Percentiles rank a stretch among this genome's conserved stretches.
Conservation (phyloP, 2,888 invertebrate genomes). For the Agonopterix arenella region DNA sequence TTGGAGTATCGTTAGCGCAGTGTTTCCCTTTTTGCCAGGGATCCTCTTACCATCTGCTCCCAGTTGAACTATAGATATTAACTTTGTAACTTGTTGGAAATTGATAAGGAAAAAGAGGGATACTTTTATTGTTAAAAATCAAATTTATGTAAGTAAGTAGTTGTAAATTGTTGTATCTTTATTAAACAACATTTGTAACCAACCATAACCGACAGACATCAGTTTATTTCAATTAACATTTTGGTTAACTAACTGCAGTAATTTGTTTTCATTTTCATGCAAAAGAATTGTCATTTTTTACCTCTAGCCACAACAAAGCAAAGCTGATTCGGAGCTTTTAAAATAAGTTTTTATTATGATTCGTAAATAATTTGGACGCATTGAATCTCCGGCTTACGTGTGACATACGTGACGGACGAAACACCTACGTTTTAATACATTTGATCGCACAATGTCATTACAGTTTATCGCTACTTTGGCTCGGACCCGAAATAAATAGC, state of each 20-base stretch:
- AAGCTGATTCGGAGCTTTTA: no score
- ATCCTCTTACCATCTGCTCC: slow-evolving; percentile 52
- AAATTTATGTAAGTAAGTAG: no score
- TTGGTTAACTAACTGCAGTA: slow-evolving; percentile 12
- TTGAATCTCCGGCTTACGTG: background rate
- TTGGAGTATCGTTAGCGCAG: slow-evolving; percentile 71
- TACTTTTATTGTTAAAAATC: no score
- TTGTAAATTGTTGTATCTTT: no score
- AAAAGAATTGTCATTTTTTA: no score
- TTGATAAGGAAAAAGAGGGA: no score
- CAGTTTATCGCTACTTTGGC: slow-evolving; percentile 53
- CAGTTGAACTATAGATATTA: slow-evolving; percentile 5
- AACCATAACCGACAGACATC: slow-evolving; percentile 7
- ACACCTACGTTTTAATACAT: slow-evolving; percentile 26
- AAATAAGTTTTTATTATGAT: no score
- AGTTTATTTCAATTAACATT: slow-evolving; percentile 30
- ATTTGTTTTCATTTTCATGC: slow-evolving; percentile 22
- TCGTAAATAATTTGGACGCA: no score
- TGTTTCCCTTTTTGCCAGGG: slow-evolving; percentile 55
- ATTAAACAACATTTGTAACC: no score
- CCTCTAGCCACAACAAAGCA: no score
- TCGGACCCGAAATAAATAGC: slow-evolving; percentile 54
- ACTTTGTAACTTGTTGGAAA: no score
- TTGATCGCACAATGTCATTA: slow-evolving; percentile 45
- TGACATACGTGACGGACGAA: background rate